Evolutionary conservation across 2,888 invertebrate genomes (phyloP).

Genomic region (Oeneis ivallda): DNA sequence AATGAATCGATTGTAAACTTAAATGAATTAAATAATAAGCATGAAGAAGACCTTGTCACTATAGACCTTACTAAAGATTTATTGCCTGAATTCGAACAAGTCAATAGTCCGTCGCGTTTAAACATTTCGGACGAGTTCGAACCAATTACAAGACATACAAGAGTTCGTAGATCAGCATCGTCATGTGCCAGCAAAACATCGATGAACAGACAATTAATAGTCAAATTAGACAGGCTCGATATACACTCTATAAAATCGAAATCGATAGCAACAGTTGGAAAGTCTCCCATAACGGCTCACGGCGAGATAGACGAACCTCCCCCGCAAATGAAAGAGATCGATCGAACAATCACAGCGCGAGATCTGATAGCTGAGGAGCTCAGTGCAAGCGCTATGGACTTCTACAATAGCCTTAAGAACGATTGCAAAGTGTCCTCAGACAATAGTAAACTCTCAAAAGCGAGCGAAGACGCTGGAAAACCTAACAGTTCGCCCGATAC

Average conservation of each 20-base stretch:
- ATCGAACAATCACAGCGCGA: constrained; percentile 48
- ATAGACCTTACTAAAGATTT: constrained; percentile 58
- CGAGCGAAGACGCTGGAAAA: not conserved
- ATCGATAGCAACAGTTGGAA: constrained; percentile 57
- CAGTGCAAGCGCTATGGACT: constrained; percentile 51
- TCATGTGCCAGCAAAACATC: not conserved
- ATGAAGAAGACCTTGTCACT: constrained; percentile 43
- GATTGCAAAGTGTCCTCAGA: constrained; percentile 39
- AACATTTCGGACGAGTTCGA: constrained; percentile 38
- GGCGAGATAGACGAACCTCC: constrained; percentile 58
- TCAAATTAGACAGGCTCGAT: constrained; percentile 21
- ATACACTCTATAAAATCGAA: constrained; percentile 49
- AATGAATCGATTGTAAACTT: constrained; percentile 52
- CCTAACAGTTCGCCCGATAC: constrained; percentile 1
- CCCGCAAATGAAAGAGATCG: constrained; percentile 48
- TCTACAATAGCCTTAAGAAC: constrained; percentile 51
- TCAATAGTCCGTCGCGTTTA: constrained; percentile 42
- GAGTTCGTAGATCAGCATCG: not conserved
- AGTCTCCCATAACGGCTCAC: constrained; percentile 59
- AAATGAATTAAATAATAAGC: constrained; percentile 56
- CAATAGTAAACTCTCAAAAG: constrained; percentile 2
- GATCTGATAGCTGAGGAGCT: constrained; percentile 54
- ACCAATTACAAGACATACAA: no score
- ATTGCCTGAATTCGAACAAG: constrained; percentile 51
- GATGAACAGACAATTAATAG: constrained; percentile 12